phyloP scores from a whole-genome alignment of 2,113 vertebrate genomes.

The Equus quagga region DNA sequence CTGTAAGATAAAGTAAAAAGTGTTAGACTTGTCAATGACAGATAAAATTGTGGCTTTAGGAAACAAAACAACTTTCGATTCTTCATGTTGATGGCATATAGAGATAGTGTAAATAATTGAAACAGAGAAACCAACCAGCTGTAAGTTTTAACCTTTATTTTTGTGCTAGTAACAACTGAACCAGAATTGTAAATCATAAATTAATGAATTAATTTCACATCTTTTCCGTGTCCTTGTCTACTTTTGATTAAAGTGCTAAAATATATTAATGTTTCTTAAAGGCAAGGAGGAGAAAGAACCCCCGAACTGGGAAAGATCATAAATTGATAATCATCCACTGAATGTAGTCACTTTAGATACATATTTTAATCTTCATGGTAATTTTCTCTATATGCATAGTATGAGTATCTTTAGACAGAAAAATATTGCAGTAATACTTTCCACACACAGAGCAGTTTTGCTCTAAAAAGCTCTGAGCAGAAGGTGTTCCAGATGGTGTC shows the following conservation, averaged over 20 bases:
- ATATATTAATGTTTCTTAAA: conserved; percentile 22
- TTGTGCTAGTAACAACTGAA: conserved; percentile 40
- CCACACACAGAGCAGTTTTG: conserved; percentile 63
- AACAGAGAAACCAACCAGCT: conserved; percentile 3
- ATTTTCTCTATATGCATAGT: conserved; percentile 56
- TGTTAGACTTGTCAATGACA: conserved; percentile 5
- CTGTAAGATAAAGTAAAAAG: neutral
- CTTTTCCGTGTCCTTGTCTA: neutral
- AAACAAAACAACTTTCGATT: conserved; percentile 52
- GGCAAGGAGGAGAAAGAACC: neutral
- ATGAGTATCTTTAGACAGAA: conserved; percentile 63
- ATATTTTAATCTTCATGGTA: conserved; percentile 36
- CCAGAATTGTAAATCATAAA: conserved; percentile 29
- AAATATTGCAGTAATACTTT: conserved; percentile 78
- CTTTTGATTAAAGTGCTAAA: conserved; percentile 59
- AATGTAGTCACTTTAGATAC: conserved; percentile 44
- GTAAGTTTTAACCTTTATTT: neutral
- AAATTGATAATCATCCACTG: conserved; percentile 45
- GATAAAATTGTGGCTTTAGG: conserved; percentile 56
- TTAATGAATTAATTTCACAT: conserved; percentile 63
- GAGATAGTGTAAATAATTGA: neutral
- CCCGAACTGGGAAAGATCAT: conserved; percentile 9
- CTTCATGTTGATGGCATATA: neutral
- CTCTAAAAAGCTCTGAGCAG: conserved; percentile 75
- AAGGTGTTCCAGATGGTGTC: conserved; percentile 81